phyloP scores from a whole-genome alignment of 1,140 invertebrate species.

The Drosophila pectinifera region DNA sequence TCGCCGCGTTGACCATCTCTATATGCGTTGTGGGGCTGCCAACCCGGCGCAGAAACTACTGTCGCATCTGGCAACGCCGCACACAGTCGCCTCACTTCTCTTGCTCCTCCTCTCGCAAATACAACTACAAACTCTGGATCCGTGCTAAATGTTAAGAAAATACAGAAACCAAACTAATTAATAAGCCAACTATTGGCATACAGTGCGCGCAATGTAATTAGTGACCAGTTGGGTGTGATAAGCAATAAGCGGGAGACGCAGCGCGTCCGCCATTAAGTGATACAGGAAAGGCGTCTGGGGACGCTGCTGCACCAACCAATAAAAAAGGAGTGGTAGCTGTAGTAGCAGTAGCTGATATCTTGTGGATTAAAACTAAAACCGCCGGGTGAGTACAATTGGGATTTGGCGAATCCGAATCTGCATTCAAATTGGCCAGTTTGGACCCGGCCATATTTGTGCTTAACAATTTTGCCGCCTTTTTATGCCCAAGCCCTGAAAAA shows the following conservation, averaged over 20 bases:
- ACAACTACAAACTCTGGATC: slow-evolving; percentile 26
- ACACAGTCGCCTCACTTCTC: slow-evolving; percentile 3
- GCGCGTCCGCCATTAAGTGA: slow-evolving; percentile 18
- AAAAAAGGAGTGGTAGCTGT: slow-evolving; percentile 52
- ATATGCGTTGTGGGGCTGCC: not conserved
- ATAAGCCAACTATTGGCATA: slow-evolving; percentile 11
- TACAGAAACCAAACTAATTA: slow-evolving; percentile 25
- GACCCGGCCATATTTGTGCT: slow-evolving; percentile 46
- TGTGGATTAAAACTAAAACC: slow-evolving; percentile 28
- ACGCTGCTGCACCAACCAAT: slow-evolving; percentile 37
- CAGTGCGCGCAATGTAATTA: slow-evolving; percentile 29
- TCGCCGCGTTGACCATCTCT: not conserved
- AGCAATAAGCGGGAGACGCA: slow-evolving; percentile 3
- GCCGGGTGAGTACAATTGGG: slow-evolving; percentile 33
- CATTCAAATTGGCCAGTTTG: slow-evolving; percentile 23
- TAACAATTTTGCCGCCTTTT: slow-evolving; percentile 75
- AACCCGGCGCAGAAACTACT: not conserved
- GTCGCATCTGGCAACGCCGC: slow-evolving; percentile 5
- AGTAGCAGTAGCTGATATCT: slow-evolving; percentile 4
- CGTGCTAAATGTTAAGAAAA: slow-evolving; percentile 36
- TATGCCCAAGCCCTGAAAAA: slow-evolving; percentile 62
- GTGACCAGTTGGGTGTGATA: slow-evolving; percentile 16
- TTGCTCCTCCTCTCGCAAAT: slow-evolving; percentile 38
- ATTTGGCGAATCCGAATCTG: not conserved
- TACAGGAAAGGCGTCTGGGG: slow-evolving; percentile 29